Evolutionary conservation across 1,140 invertebrate species (phyloP), one percentile per base, ranked within the genome.

Genomic region (Ridgeia piscesae): DNA sequence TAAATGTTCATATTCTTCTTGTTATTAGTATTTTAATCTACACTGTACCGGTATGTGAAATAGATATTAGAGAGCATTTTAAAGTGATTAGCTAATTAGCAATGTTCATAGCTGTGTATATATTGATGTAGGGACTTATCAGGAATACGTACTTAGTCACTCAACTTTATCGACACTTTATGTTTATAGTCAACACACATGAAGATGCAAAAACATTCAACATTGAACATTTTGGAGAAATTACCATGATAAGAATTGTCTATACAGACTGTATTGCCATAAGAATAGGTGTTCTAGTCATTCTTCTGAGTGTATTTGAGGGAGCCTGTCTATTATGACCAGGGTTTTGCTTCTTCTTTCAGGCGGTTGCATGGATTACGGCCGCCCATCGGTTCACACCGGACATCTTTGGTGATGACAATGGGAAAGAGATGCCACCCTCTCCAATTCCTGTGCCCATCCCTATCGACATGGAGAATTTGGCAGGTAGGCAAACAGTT

Each of bases 331-430:
- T 77, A 31, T 77, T 77, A 77, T 21, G 8, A 77, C 58, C 17
- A 77, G 6, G 58, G 21, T n/a, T n/a, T n/a, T 77, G 17, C 33
- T 34, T 48, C 33, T 91, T 33, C 8, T 93, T 93, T 2, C 92
- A 95, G 95, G 95, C 95, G 50, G 94, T 96, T 91, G 95, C 95
- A 33, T 96, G 95, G 95, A 95, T 94, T 33, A 95, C 95, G 77
- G 95, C 95, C 89, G 94, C 95, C 89, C 95, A 96, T 92, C 94
- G 95, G 91, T 95, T 95, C 92, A 94, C 94, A n/a, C 94, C 93
- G 48, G 94, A 95, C 93, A 92, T 93, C 31, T 95, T 94, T 93
- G 93, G 94, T n/a, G 94, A 94, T 14, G 2, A 77, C 2, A 17
- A 77, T 31, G 17, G 2, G 17, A 4, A 77, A 21, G 58, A 77